A percentile compares a stretch with the other conserved stretches of the same genome.
phyloP scores from a whole-genome alignment of 2,888 invertebrate genomes.

The Drosophila parthenogenetica region DNA sequence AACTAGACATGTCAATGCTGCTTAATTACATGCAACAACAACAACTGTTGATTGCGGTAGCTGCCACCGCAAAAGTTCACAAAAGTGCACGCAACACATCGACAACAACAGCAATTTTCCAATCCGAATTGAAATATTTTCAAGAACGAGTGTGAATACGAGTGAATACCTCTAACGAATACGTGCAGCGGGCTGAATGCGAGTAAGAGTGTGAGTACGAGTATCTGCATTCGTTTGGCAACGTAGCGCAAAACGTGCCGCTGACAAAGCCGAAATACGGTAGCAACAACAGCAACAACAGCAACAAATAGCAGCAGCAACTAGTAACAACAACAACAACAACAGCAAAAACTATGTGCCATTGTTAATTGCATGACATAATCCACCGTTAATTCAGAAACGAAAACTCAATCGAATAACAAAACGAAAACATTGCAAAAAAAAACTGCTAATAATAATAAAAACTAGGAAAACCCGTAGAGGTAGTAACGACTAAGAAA shows the following conservation, averaged over 20 bases:
- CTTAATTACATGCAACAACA: constrained; percentile 72
- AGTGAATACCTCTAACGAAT: constrained; percentile 37
- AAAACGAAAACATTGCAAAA: constrained; percentile 24
- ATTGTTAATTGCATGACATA: constrained; percentile 81
- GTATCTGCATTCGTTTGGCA: constrained; percentile 46
- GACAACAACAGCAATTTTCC: constrained; percentile 39
- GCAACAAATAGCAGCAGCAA: constrained; percentile 9
- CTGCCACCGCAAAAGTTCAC: constrained; percentile 65
- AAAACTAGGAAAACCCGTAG: constrained; percentile 13
- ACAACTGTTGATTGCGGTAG: constrained; percentile 57
- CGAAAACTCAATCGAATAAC: constrained; percentile 74
- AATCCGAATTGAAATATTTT: constrained; percentile 34
- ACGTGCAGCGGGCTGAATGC: constrained; percentile 6
- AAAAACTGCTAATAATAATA: constrained; percentile 18
- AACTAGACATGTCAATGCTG: constrained; percentile 78
- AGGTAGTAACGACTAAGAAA: constrained; percentile 5
- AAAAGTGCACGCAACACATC: constrained; percentile 66
- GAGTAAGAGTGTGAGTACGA: constrained; percentile 16
- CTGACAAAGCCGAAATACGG: constrained; percentile 65
- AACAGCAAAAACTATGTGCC: constrained; percentile 57
- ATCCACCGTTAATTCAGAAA: constrained; percentile 74
- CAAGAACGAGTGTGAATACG: constrained; percentile 49
- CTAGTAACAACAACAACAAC: constrained; percentile 12
- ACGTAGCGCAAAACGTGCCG: constrained; percentile 62
- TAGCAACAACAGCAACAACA: constrained; percentile 38